Base-by-base conservation (phyloP, 2,888 invertebrate genomes). In the Adelognathus sp. region DNA sequence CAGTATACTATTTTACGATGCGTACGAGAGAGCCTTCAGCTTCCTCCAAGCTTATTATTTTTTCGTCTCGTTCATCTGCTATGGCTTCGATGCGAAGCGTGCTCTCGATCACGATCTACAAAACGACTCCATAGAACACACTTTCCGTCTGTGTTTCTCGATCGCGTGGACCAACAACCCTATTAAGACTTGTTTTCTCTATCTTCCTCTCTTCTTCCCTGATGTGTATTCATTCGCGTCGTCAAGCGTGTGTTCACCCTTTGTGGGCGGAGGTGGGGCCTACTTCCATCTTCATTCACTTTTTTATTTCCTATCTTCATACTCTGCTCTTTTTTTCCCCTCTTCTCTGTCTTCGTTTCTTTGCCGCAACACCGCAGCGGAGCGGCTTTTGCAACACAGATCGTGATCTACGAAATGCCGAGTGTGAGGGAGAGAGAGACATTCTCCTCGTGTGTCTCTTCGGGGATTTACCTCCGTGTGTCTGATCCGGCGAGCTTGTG, bases 361-460 rank as follows among this genome's bases (percentile, higher is more conserved):
- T 74, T 76, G 70, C 73, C 67, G 72, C 61, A 21, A 50, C 46
- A 50, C 66, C 76, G 84, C 73, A 85, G 83, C 84, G 29, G 14
- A 52, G 39, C 18, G 31, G 50, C 9, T 11, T 14, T 84, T 81
- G 80, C 73, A 21, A 11, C 77, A 82, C 81, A 83, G 85, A 86
- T 83, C 84, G 84, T 78, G 85, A 85, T 85, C 84, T 27, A 27
- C 82, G 82, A 83, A 80, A 83, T 79, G 79, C 66, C 84, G 80
- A 83, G 82, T 82, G 84, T 83, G 83, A 81, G 64, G 84, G 21
- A 31, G 3, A 16, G 21, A 61, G 61, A 61, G 70, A 52, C 29
- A 44, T 63, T 46, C 46, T 44, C 63, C 27, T 14, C 29, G n/a
- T 27, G 29, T 54, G 54, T 27, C 27, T 54, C 54, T 54, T 54